Evolutionary conservation across 2,113 vertebrate genomes (phyloP), one percentile per base, ranked within the genome.

Genomic region (Abramis brama): DNA sequence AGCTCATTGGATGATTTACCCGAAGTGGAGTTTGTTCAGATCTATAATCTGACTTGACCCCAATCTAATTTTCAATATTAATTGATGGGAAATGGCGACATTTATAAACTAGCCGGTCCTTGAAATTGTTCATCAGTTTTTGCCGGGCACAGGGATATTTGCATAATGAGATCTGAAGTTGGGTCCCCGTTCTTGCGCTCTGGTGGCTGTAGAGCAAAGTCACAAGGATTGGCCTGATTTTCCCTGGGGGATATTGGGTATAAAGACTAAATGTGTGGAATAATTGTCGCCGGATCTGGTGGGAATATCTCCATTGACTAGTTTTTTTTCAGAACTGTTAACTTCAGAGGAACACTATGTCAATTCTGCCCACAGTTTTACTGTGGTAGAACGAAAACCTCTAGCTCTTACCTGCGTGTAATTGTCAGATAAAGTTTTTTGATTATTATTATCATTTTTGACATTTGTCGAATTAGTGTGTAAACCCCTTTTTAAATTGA

Each of bases 101-200:
- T 73, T 57, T 60, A 73, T 47, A 33, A 39, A 81, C 36, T 45
- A 62, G 68, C 50, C 81, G 21, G 64, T 70, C 39, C 79, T 82
- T 82, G 79, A 68, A 82, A 82, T 82, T 82, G 79, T 55, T 73
- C 66, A 73, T 83, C 27, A 73, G 66, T 66, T 81, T 66, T 13
- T 21, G 43, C n/a, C 15, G 5, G 79, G 36, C 39, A 66, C 39
- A 30, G 79, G 50, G 6, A 81, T 30, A 73, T 83, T 55, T 71
- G 66, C 64, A 43, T 83, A 83, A 73, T 83, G 81, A 83, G 66
- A 57, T 71, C 19, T 73, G 81, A 59, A 55, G 36, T 66, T 5
- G 57, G 43, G 59, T 81, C 8, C 17, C 19, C 6, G 39, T 66
- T 81, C 13, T 27, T 30, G 39, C 3, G 9, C 39, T 81, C 9